Conservation (phyloP, 2,797 vertebrate species). For the Dryobates pubescens region DNA sequence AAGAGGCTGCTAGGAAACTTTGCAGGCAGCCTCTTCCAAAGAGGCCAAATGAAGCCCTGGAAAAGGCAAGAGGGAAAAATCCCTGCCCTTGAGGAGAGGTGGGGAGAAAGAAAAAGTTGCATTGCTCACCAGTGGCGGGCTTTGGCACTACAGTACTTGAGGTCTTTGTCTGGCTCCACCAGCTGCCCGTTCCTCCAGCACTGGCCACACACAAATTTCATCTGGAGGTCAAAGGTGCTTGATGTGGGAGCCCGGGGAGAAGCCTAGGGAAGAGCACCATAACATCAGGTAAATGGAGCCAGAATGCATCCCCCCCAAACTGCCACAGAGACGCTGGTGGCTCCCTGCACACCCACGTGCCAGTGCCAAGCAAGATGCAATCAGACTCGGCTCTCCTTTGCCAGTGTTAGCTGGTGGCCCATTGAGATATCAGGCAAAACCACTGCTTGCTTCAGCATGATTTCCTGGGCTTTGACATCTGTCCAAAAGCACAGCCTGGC, state of each 20-base stretch:
- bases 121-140: slow-evolving; percentile 88
- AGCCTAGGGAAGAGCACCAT: slow-evolving; percentile 60
- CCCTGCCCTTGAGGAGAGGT: background rate
- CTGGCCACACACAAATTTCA: slow-evolving; percentile 92
- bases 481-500: slow-evolving; percentile 5
- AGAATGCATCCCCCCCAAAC: background rate
- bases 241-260: slow-evolving; percentile 66
- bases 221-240: slow-evolving; percentile 85
- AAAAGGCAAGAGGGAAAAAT: background rate
- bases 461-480: background rate
- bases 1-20: background rate
- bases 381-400: background rate
- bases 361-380: background rate
- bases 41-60: background rate
- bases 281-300: background rate
- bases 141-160: slow-evolving; percentile 92
- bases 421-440: background rate
- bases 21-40: background rate
- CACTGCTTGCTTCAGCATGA: slow-evolving; percentile 7
- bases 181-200: slow-evolving; percentile 89
- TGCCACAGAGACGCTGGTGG: background rate
- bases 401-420: background rate
- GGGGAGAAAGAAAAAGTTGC: background rate
- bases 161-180: slow-evolving; percentile 89
- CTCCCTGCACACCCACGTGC: rapidly evolving